Base-by-base conservation (phyloP, 1,140 invertebrate genomes). In the Contarinia nasturtii region DNA sequence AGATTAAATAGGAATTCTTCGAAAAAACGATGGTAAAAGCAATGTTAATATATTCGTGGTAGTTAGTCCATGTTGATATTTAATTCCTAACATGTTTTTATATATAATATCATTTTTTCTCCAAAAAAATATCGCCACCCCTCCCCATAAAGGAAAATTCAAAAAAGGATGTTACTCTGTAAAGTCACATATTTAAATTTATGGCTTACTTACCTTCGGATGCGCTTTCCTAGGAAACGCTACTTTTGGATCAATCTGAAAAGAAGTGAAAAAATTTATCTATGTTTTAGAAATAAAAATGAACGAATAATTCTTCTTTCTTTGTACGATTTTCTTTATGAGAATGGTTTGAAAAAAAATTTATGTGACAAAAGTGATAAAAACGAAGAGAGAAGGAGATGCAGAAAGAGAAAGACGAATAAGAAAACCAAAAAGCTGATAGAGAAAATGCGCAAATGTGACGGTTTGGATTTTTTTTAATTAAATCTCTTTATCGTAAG, bases 221-320 rank as follows among this genome's bases (percentile, higher is more conserved):
- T 95, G 91, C 76, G 89, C 87, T 78, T 91, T 82, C 73, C 94
- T 85, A 54, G 94, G 94, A 76, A 98, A 97, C 67, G 94, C 94
- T 70, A 98, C 89, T 82, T 98, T 98, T 57, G 94, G 94, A 69
- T 98, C 94, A 74, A 98, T 96, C 92, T 95, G 82, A 54, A 86
- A 86, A 62, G 65, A 58, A 60, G 57, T 60, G 49, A 54, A 37
- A 36, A 38, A 21, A 42, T 38, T 38, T 38, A n/a, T 17, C 12
- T 38, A n/a, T 38, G 36, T n/a, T 43, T 14, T 19, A 21, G 14
- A 43, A 20, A 17, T 17, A 10, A 18, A 41, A 14, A 41, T 15
- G 8, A 15, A 41, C 40, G 40, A 41, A 10, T 11, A 43, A 43
- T 18, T 19, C 12, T 19, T 18, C 42, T 19, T 19, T 20, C 12